These are phyloP conservation scores for Belgica antarctica DNA, from an alignment of 2,888 invertebrate genomes.

Conservation along the genomic window DNA sequence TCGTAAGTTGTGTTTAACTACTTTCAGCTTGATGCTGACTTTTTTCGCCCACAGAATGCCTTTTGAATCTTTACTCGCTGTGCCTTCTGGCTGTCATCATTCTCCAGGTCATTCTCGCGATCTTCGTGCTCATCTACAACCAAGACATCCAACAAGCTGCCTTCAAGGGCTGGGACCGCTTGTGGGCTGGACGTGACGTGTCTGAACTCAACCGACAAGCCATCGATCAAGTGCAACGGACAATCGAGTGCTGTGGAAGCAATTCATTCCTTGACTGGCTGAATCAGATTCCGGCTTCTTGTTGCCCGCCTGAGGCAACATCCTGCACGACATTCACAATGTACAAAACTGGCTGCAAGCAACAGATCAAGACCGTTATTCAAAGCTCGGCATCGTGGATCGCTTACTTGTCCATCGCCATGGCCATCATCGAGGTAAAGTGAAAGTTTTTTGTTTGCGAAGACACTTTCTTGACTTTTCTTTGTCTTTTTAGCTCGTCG, in stretches of 20 bases:
- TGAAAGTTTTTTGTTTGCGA: background rate
- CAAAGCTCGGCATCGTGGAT: slow-evolving; percentile 14
- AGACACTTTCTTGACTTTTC: background rate
- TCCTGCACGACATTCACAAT: background rate
- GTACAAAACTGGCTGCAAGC: slow-evolving; percentile 19
- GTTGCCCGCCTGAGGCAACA: background rate
- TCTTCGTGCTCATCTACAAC: slow-evolving; percentile 36
- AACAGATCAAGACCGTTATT: slow-evolving; percentile 8
- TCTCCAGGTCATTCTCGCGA: slow-evolving; percentile 28
- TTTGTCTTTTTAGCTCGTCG: slow-evolving; percentile 36
- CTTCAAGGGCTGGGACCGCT: slow-evolving; percentile 23
- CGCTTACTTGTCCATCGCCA: slow-evolving; percentile 23
- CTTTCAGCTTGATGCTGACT: background rate
- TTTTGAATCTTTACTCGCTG: slow-evolving; percentile 28
- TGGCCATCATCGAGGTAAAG: slow-evolving; percentile 37
- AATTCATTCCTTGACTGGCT: background rate
- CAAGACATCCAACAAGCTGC: slow-evolving; percentile 17
- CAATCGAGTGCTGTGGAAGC: slow-evolving; percentile 34
- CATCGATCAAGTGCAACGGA: slow-evolving; percentile 27
- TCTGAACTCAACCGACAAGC: background rate
- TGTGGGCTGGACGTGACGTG: slow-evolving; percentile 20
- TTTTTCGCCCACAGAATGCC: slow-evolving; percentile 21
- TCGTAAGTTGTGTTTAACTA: too few species aligned
- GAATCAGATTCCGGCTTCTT: background rate
- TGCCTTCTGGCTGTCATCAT: slow-evolving; percentile 21